phyloP scores from a whole-genome alignment of 2,797 vertebrate genomes.

The Lindbergichthys nudifrons region DNA sequence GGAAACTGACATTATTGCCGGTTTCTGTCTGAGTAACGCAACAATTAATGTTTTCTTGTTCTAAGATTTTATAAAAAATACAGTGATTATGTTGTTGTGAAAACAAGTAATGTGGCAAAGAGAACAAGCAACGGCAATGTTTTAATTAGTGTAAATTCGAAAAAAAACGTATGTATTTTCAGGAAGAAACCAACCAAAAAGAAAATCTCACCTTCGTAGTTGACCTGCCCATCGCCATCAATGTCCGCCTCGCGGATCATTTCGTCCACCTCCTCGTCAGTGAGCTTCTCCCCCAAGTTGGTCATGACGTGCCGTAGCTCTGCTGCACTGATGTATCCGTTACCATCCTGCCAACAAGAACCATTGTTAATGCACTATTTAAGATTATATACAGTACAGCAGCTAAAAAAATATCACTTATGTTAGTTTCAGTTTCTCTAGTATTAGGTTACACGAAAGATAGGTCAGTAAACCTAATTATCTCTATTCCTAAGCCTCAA shows the following conservation, averaged over 20 bases:
- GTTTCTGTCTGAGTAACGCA: neutral
- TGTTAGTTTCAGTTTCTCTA: neutral
- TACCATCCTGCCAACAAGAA: constrained; percentile 85
- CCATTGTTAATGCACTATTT: neutral
- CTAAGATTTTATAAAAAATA: neutral
- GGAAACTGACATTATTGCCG: neutral
- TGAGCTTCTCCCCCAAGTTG: constrained; percentile 93
- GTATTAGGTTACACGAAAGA: neutral
- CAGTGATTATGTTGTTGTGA: neutral
- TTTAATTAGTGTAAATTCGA: neutral
- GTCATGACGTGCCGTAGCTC: constrained; percentile 94
- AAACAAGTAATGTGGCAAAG: neutral
- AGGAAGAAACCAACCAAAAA: neutral
- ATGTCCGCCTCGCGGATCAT: constrained; percentile 95
- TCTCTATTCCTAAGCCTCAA: neutral
- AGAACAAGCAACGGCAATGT: neutral
- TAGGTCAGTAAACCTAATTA: neutral
- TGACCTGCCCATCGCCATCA: constrained; percentile 92
- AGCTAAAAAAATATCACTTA: neutral
- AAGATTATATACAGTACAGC: neutral
- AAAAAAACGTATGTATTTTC: neutral
- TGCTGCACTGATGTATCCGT: constrained; percentile 92
- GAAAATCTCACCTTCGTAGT: constrained; percentile 88
- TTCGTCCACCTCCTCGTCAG: constrained; percentile 92
- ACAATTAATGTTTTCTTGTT: neutral